Evolutionary conservation across 1,140 invertebrate species (phyloP).

Genomic region (Drosophila nigromelanica): DNA sequence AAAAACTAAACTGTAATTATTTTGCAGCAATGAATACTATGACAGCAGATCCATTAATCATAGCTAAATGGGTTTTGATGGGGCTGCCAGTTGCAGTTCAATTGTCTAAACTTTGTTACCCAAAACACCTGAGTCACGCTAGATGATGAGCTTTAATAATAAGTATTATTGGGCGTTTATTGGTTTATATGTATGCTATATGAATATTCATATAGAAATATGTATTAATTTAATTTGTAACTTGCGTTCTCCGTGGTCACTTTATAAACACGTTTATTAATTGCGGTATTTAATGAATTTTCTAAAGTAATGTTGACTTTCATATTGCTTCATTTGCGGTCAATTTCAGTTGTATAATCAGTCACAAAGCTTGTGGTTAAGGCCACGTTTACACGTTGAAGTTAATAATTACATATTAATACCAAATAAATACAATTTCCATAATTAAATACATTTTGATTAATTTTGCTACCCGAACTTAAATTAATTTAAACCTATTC

Average conservation of each 20-base stretch:
- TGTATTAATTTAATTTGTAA: neutral
- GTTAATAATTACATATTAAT: neutral
- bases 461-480: too few species aligned
- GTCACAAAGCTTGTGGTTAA: neutral
- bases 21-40: constrained; percentile 29
- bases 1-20: constrained; percentile 71
- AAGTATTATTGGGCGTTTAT: neutral
- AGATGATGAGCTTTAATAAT: constrained; percentile 13
- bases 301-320: constrained; percentile 3
- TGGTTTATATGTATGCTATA: neutral
- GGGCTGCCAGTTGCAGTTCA: constrained; percentile 7
- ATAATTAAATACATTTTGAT: too few species aligned
- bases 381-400: neutral
- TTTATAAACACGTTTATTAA: neutral
- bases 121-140: constrained; percentile 18
- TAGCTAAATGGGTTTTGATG: constrained; percentile 21
- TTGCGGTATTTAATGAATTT: neutral
- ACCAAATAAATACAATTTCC: too few species aligned
- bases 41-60: constrained; percentile 51
- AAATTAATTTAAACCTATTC: too few species aligned
- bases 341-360: neutral
- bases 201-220: too few species aligned
- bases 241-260: neutral
- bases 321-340: constrained; percentile 6
- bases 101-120: neutral